A percentile compares a stretch with the other conserved stretches of the same genome.
Evolutionary conservation across 2,113 vertebrate species (phyloP).

Genomic region (Myodes glareolus): DNA sequence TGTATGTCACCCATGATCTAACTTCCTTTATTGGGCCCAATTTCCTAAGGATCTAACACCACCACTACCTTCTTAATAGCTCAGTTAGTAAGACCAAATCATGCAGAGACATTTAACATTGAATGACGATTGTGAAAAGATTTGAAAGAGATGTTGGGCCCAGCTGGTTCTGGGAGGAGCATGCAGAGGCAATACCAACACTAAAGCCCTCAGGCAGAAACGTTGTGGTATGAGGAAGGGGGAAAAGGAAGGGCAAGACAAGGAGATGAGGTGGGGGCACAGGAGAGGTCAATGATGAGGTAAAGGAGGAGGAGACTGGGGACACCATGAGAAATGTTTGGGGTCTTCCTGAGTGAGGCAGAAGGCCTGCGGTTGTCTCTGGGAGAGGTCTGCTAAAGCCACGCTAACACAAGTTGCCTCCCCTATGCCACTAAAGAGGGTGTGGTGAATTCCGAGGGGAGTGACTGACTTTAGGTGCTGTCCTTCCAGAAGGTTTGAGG

Average conservation of each 20-base stretch:
- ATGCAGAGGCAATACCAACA: not conserved
- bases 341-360: no score
- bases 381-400: not conserved
- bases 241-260: not conserved
- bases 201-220: not conserved
- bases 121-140: not conserved
- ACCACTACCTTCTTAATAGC: no score
- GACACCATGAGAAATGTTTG: not conserved
- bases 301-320: fast-evolving
- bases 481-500: not conserved
- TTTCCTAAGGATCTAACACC: not conserved
- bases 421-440: not conserved
- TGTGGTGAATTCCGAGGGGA: not conserved
- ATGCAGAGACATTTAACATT: not conserved
- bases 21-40: not conserved
- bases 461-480: not conserved
- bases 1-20: not conserved
- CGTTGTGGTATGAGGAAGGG: no score
- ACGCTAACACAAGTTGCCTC: not conserved
- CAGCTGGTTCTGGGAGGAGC: not conserved
- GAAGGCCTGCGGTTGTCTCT: fast-evolving
- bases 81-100: no score
- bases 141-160: not conserved
- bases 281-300: not conserved
- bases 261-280: not conserved